Evolutionary conservation across 2,797 vertebrate species (phyloP).

Genomic region (Lagocephalus sceleratus): DNA sequence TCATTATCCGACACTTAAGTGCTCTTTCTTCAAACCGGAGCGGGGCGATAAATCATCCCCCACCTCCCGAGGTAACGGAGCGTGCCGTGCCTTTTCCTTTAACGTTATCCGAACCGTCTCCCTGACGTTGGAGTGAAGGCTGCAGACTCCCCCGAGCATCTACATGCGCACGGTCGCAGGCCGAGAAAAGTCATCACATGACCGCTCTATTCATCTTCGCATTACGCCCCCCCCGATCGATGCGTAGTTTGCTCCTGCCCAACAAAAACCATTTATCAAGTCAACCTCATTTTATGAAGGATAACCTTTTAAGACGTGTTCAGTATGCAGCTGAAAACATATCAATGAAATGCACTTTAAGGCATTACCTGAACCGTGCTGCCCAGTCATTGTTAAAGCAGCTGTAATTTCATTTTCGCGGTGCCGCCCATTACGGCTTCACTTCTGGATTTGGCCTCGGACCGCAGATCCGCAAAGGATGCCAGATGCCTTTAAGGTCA

Average conservation of each 20-base stretch:
- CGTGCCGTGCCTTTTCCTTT: constrained; percentile 20
- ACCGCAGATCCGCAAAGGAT: no score
- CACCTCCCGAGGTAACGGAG: constrained; percentile 32
- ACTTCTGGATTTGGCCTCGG: no score
- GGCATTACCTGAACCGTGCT: constrained; percentile 4
- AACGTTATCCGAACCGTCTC: constrained; percentile 34
- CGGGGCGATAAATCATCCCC: constrained; percentile 50
- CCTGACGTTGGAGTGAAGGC: constrained; percentile 47
- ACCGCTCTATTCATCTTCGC: constrained; percentile 65
- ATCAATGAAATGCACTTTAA: constrained; percentile 10
- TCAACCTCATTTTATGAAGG: constrained; percentile 26
- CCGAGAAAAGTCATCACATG: constrained; percentile 17
- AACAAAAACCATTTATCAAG: constrained; percentile 78
- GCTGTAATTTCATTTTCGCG: background rate
- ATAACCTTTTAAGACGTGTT: constrained; percentile 58
- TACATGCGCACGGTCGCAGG: constrained; percentile 47
- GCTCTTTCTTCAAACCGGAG: constrained; percentile 35
- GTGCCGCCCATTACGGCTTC: background rate
- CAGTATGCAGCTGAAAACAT: constrained; percentile 34
- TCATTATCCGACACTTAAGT: constrained; percentile 39
- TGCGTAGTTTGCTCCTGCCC: constrained; percentile 68
- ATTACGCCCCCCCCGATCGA: constrained; percentile 63
- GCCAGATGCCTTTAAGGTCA: background rate
- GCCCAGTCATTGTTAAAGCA: background rate
- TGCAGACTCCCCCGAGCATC: constrained; percentile 60